Evolutionary conservation across 2,888 invertebrate genomes (phyloP), one percentile per base, ranked within the genome.

Genomic region (Calephelis perditalis): DNA sequence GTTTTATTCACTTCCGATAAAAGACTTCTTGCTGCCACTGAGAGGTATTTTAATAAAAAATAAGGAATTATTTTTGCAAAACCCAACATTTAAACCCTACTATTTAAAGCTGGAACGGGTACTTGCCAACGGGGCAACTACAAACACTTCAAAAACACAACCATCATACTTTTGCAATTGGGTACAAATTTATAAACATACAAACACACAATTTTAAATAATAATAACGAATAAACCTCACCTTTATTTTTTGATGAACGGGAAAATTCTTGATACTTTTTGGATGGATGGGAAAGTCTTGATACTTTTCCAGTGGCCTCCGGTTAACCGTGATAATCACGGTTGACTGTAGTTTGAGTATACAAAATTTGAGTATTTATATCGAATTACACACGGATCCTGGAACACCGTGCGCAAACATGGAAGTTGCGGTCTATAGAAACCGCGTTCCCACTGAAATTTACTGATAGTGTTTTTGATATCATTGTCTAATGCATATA

Each of bases 301-400:
- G 11, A 35, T 52, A 52, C 11, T 52, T 11, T 35, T 52, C 35
- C 52, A 52, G 52, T 52, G 52, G 52, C 52, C 11, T 52, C 11
- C 52, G 52, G 52, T 52, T 11, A 35, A 35, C 52, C 52, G 52
- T 52, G 52, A 35, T 11, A 26, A 35, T 26, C 52, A 52, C 52
- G 52, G 52, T 6, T 52, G 52, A 52, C 52, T 52, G 52, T 52
- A 35, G 11, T 35, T 35, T 5, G 6, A 5, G 26, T 8, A 11
- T 3, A 7, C 35, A 3, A 35, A 52, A 55, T 11, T 35, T 6
- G 10, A 7, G 1, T 52, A 35, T 52, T 52, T 52, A 52, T 52
- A 52, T 11, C 2, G 15, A 52, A 52, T 7, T 52, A 52, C 52
- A 52, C 52, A 52, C 52, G 52, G n/a, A 40, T 1, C 35, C 6